A percentile compares a stretch with the other conserved stretches of the same genome.
These are phyloP conservation scores for Hermetia illucens DNA, from an alignment of 1,140 invertebrate genomes.

Conservation along the genomic window DNA sequence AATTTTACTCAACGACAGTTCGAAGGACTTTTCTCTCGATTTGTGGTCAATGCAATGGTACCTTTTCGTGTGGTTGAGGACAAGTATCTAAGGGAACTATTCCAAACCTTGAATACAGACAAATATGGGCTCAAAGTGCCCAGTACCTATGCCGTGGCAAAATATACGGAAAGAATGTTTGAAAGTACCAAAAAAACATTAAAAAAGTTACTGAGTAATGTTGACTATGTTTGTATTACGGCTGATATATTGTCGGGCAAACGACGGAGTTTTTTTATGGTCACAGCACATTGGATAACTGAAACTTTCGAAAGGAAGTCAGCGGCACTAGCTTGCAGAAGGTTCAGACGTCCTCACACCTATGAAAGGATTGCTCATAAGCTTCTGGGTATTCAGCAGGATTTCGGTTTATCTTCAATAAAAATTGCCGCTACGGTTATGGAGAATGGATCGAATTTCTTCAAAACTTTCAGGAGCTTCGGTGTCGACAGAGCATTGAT, in stretches of 20 bases:
- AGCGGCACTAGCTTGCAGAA: slow-evolving; percentile 8
- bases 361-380: slow-evolving; percentile 7
- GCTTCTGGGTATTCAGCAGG: slow-evolving; percentile 8
- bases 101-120: no score
- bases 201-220: slow-evolving; percentile 1
- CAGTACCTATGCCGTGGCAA: no score
- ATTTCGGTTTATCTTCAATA: slow-evolving; percentile 8
- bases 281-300: slow-evolving; percentile 11
- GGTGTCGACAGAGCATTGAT: slow-evolving; percentile 5
- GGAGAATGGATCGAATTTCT: slow-evolving; percentile 15
- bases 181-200: no score
- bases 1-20: no score
- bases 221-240: slow-evolving; percentile 9
- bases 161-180: no score
- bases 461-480: slow-evolving; percentile 10
- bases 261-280: slow-evolving; percentile 8
- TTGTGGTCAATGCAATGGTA: no score
- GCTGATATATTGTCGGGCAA: slow-evolving; percentile 11
- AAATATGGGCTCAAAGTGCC: no score
- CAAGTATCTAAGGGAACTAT: no score
- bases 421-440: slow-evolving; percentile 13
- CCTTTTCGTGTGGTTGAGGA: no score
- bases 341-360: slow-evolving; percentile 13
- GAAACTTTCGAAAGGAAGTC: slow-evolving; percentile 8
- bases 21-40: no score